A percentile compares a stretch with the other conserved stretches of the same genome.
Evolutionary conservation across 1,140 invertebrate species (phyloP).

Genomic region (Hyles vespertilio): DNA sequence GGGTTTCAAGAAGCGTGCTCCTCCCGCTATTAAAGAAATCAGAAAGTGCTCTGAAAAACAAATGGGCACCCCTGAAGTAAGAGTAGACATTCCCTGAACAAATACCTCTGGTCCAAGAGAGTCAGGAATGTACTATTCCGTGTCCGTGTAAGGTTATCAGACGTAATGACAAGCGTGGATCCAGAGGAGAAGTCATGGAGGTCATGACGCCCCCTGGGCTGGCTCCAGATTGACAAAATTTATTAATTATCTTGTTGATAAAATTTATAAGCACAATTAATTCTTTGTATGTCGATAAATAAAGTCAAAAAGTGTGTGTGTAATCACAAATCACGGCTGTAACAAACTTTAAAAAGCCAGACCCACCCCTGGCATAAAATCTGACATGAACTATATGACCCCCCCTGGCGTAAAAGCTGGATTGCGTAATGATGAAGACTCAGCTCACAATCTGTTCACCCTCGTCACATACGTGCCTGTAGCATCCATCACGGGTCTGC

Average conservation of each 20-base stretch:
- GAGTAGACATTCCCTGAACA: constrained; percentile 98
- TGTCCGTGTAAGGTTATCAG: constrained; percentile 91
- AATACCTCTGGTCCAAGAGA: constrained; percentile 98
- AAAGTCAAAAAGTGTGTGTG: too few species aligned
- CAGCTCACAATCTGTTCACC: constrained; percentile 97
- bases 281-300: too few species aligned
- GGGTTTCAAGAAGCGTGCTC: constrained; percentile 97
- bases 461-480: constrained; percentile 98
- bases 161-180: constrained; percentile 74
- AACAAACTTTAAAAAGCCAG: too few species aligned
- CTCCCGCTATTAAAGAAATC: constrained; percentile 97
- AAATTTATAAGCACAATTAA: too few species aligned
- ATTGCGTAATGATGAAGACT: constrained; percentile 97
- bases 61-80: constrained; percentile 98
- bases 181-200: too few species aligned
- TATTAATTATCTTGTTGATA: too few species aligned
- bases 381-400: too few species aligned
- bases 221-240: too few species aligned
- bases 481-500: constrained; percentile 93
- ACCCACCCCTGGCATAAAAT: too few species aligned
- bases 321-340: too few species aligned
- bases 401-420: too few species aligned
- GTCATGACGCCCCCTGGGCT: too few species aligned
- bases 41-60: constrained; percentile 97
- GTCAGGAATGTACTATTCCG: constrained; percentile 96